A percentile compares a stretch with the other conserved stretches of the same genome.
Conservation (phyloP, 2,113 vertebrate species). For the Notarius quadriscutis region DNA sequence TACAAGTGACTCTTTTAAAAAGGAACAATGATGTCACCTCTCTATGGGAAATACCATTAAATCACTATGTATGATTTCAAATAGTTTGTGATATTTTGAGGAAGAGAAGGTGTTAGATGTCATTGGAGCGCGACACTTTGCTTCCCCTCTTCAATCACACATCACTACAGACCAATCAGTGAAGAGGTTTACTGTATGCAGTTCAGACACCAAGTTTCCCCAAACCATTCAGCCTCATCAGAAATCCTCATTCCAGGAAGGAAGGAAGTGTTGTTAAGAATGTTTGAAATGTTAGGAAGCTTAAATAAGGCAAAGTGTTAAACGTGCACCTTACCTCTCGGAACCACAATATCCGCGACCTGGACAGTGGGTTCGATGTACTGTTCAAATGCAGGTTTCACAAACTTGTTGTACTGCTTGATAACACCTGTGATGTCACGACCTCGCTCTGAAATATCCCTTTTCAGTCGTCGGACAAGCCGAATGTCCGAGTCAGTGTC, state of each 20-base stretch:
- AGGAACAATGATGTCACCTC: neutral
- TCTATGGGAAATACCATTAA: too few relatives aligned
- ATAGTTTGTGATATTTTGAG: too few relatives aligned
- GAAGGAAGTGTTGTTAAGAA: neutral
- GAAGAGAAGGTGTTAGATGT: too few relatives aligned
- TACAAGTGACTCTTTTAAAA: neutral
- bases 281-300: neutral
- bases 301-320: neutral
- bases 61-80: too few relatives aligned
- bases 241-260: neutral
- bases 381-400: conserved; percentile 88
- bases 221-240: too few relatives aligned
- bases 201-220: too few relatives aligned
- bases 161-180: too few relatives aligned
- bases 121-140: too few relatives aligned
- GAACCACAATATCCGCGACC: conserved; percentile 88
- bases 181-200: too few relatives aligned
- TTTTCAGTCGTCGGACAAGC: conserved; percentile 83
- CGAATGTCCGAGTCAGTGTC: conserved; percentile 91
- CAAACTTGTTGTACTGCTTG: conserved; percentile 90
- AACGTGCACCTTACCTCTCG: conserved; percentile 75
- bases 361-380: conserved; percentile 91
- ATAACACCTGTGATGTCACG: conserved; percentile 83
- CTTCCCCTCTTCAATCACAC: too few relatives aligned
- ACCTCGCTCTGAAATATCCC: conserved; percentile 83